Evolutionary conservation across 2,797 vertebrate species (phyloP), one percentile per base, ranked within the genome.

Genomic region (Oreochromis mossambicus): DNA sequence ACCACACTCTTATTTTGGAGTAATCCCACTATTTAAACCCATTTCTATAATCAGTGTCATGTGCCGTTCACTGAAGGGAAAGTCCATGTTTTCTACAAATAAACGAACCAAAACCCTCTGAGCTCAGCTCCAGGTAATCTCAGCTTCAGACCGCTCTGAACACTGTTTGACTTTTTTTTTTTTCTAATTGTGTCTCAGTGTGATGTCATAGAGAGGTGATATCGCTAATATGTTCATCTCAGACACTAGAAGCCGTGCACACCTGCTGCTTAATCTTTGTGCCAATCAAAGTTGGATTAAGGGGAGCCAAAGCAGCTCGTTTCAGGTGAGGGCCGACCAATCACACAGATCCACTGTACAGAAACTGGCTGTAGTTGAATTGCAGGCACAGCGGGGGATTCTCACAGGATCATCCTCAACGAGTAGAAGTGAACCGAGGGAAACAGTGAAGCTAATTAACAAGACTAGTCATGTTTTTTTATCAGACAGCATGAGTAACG

Each of bases 241-340:
- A 70, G 38, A 17, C 21, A 9, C 2, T 8, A 66, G 21, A 24
- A 15, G 38, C n/a, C 1, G 0, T 24, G 26, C 13, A 24, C 0
- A 26, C 0, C 14, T 70, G 38, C 38, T 46, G 38, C 63, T 68
- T 68, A 68, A 43, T 68, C 38, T 15, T 15, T 70, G 36, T 70
- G 66, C 66, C 13, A 43, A 4, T 68, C 21, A 43, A 6, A 43
- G 66, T 70, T 43, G 66, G 21, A 1, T 70, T 70, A 43, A 24
- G 1, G 61, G n/a, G 36, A 43, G 48, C 17, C 17, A 8, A 8
- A 19, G 4, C 48, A 51, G 19, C 50, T 51, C 3, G 19, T 51
- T 51, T 51, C 50, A n/a, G 50, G 17, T 51, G 17, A 51, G n/a
- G 48, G 4, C 8, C 34, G 34, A 32, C 8, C 56, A 34, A 10